These are phyloP conservation scores for Condylostylus longicornis DNA, from an alignment of 1,140 invertebrate genomes.

Conservation along the genomic window DNA sequence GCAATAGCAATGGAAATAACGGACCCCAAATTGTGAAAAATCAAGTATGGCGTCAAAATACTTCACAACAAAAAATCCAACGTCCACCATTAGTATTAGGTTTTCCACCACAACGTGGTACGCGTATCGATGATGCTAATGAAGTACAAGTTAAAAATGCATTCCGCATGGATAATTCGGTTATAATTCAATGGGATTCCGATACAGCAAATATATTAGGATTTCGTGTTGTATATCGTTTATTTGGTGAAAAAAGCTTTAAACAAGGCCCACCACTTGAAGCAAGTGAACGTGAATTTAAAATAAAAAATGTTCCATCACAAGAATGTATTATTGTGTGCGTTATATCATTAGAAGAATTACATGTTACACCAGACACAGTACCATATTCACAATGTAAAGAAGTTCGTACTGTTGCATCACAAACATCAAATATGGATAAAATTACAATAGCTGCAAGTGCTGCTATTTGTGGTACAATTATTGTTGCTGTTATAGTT, in stretches of 20 bases:
- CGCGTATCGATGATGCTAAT: conserved; percentile 41
- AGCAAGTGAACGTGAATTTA: conserved; percentile 74
- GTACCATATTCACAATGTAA: conserved; percentile 76
- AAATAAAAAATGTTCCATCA: conserved; percentile 78
- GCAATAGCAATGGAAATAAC: not conserved
- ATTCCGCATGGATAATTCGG: conserved; percentile 68
- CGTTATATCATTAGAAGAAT: conserved; percentile 75
- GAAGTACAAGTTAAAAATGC: conserved; percentile 75
- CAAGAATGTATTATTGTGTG: conserved; percentile 88
- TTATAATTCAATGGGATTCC: conserved; percentile 83
- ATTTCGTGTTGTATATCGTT: conserved; percentile 73
- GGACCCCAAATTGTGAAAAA: too few relatives aligned
- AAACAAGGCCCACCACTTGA: conserved; percentile 76
- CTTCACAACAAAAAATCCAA: conserved; percentile 38
- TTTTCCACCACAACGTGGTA: conserved; percentile 45
- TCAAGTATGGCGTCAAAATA: conserved; percentile 24
- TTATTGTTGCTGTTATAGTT: conserved; percentile 72
- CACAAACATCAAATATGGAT: conserved; percentile 75
- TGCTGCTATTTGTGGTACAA: conserved; percentile 84
- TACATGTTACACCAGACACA: conserved; percentile 65
- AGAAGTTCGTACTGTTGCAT: conserved; percentile 70
- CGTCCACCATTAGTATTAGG: conserved; percentile 55
- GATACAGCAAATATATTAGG: conserved; percentile 69
- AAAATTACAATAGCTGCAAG: conserved; percentile 86
- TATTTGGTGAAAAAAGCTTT: conserved; percentile 80